These are phyloP conservation scores for Tribolium madens DNA, from an alignment of 1,140 invertebrate species.

Conservation along the genomic window DNA sequence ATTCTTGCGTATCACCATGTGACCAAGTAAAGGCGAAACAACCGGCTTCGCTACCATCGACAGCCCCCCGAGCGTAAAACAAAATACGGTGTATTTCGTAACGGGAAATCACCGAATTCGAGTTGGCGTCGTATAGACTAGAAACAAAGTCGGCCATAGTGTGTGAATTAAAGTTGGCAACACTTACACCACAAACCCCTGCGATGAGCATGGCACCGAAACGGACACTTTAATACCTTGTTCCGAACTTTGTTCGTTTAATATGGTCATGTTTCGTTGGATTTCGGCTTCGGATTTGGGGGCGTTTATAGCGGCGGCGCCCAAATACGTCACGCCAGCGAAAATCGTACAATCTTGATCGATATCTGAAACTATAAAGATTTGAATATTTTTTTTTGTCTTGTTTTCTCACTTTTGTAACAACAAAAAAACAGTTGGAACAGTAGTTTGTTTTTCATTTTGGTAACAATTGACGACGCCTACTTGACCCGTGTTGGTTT, in stretches of 20 bases:
- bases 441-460: too few species aligned
- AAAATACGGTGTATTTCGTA: constrained; percentile 95
- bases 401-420: too few species aligned
- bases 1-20: constrained; percentile 88
- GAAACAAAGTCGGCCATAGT: constrained; percentile 60
- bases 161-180: neutral
- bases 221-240: constrained; percentile 90
- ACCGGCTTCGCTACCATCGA: constrained; percentile 83
- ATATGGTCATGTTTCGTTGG: constrained; percentile 91
- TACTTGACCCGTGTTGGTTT: too few species aligned
- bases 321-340: constrained; percentile 94
- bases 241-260: constrained; percentile 82
- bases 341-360: constrained; percentile 92
- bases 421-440: too few species aligned
- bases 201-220: constrained; percentile 91
- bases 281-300: constrained; percentile 96
- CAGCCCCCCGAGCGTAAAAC: constrained; percentile 93
- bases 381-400: neutral
- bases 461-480: too few species aligned
- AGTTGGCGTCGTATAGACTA: constrained; percentile 89
- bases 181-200: constrained; percentile 83
- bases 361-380: constrained; percentile 76
- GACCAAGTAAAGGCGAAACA: constrained; percentile 99
- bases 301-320: constrained; percentile 91
- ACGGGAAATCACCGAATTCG: constrained; percentile 85